A percentile compares a stretch with the other conserved stretches of the same genome.
Conservation (phyloP, 2,113 vertebrate species). For the Nothocercus nigrocapillus region DNA sequence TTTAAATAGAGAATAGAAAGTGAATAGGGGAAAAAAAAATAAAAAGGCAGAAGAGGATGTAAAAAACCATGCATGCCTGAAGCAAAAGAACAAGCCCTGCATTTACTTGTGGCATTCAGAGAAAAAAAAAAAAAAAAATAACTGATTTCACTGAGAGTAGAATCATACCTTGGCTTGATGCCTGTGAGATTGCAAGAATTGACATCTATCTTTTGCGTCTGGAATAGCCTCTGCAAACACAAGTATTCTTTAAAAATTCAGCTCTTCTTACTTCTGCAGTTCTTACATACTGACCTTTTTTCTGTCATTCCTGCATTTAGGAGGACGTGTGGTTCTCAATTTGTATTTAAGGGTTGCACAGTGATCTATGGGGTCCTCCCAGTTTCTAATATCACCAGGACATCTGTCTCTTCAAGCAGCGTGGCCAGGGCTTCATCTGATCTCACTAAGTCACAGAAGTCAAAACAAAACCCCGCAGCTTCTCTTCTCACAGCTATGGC, state of each 20-base stretch:
- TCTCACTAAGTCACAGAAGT: neutral
- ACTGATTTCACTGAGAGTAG: neutral
- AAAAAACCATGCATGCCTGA: neutral
- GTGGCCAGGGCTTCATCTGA: neutral
- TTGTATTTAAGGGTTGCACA: neutral
- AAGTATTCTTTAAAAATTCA: neutral
- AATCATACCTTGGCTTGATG: neutral
- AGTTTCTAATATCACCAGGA: neutral
- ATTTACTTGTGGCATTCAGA: neutral
- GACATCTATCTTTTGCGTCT: neutral
- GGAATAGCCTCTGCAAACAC: neutral
- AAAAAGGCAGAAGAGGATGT: neutral
- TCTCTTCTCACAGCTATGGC: neutral
- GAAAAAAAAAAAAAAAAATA: neutral
- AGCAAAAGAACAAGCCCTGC: conserved; percentile 3
- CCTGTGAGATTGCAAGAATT: neutral
- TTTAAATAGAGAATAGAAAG: conserved; percentile 6
- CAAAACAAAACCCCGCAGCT: neutral
- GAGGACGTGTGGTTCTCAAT: neutral
- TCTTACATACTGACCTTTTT: neutral
- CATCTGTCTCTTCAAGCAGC: neutral
- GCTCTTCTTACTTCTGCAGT: neutral
- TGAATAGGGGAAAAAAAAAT: neutral
- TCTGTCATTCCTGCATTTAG: neutral
- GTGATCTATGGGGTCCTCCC: neutral